Base-by-base conservation (phyloP, 2,113 vertebrate species). In the Ciconia maguari region DNA sequence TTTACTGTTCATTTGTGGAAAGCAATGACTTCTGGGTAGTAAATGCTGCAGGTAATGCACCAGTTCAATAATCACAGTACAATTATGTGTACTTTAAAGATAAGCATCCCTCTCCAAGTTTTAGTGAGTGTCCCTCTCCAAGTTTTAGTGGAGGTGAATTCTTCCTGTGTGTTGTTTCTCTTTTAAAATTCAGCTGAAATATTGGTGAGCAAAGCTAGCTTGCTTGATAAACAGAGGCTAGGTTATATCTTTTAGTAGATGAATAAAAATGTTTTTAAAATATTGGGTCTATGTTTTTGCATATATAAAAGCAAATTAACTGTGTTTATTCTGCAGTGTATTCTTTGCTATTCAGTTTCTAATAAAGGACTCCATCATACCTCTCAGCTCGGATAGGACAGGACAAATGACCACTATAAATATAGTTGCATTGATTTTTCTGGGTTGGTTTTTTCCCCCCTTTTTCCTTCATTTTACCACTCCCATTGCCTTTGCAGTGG, bases 361-460 rank as follows among this genome's bases (percentile, higher is more conserved):
- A 87, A 76, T 54, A 36, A 51, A 77, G 30, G 54, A 13, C n/a
- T 82, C 24, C 41, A 52, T 83, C 51, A 20, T 55, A 81, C 20
- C 7, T 68, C 69, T 87, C 58, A 77, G 54, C 24, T 90, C 42
- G 15, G 27, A n/a, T 14, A 72, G 24, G 17, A 71, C 19, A 72
- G 25, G 14, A 84, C 68, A 95, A 79, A 64, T 65, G 2, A 52
- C 36, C 10, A 10, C 27, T 82, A 10, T 36, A 52, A 89, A 60
- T 78, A 62, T 1, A 71, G 42, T 38, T 83, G 8, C 3, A 12
- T 66, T 78, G 38, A 55, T 60, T 84, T 91, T 84, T 70, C 66
- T 3, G 2, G 4, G n/a, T 41, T 13, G 9, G 3, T 17, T 10
- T n/a, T 25, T 30, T 29, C 7, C 12, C 25, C 16, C 19, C 3